phyloP scores from a whole-genome alignment of 2,797 vertebrate genomes.

The Luscinia megarhynchos region DNA sequence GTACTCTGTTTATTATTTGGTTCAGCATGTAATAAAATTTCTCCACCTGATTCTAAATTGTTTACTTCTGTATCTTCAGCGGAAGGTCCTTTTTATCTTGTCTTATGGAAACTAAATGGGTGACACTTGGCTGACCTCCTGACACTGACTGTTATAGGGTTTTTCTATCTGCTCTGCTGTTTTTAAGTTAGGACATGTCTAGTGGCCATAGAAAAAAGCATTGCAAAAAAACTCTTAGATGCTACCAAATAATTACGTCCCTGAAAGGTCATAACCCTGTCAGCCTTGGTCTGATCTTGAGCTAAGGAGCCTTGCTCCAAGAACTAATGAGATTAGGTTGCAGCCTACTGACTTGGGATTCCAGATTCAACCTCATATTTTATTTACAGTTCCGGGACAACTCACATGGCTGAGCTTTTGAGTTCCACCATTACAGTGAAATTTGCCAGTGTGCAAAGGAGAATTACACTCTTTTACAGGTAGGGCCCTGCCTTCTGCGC shows the following conservation, averaged over 20 bases:
- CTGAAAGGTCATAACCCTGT: not conserved
- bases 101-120: not conserved
- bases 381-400: not conserved
- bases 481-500: not conserved
- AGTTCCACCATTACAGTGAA: not conserved
- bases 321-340: not conserved
- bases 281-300: conserved; percentile 15
- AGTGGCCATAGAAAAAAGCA: not conserved
- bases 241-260: not conserved
- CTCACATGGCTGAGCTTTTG: not conserved
- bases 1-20: not conserved
- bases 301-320: not conserved
- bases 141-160: not conserved
- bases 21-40: not conserved
- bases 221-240: not conserved
- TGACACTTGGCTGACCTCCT: not conserved
- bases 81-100: not conserved
- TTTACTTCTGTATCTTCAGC: not conserved
- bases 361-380: not conserved
- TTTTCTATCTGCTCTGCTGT: not conserved
- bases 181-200: not conserved
- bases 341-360: not conserved
- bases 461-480: not conserved
- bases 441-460: not conserved
- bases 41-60: not conserved